Conservation (phyloP, 1,140 invertebrate genomes). For the Lordiphosa clarofinis region DNA sequence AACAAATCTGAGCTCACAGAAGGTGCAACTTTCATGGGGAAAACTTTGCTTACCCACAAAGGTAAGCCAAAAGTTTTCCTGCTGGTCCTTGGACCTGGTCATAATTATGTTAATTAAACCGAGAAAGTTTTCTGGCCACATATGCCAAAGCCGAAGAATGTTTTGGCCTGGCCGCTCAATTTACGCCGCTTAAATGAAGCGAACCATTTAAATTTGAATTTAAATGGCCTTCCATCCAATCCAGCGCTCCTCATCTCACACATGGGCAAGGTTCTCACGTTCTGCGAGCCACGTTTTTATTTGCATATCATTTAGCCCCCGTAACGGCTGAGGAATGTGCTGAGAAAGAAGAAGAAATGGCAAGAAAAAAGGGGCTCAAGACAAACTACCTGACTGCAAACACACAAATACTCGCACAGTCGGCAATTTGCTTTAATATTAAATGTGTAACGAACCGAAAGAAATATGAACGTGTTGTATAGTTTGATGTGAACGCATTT, state of each 20-base stretch:
- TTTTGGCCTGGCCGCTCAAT: slow-evolving; percentile 13
- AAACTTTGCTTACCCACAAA: slow-evolving; percentile 29
- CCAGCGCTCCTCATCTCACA: not conserved
- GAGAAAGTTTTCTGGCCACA: slow-evolving; percentile 30
- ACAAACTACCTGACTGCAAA: slow-evolving; percentile 52
- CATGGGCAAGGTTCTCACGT: slow-evolving; percentile 22
- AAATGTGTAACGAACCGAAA: slow-evolving; percentile 74
- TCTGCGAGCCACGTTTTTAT: slow-evolving; percentile 59
- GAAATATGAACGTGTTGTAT: slow-evolving; percentile 71
- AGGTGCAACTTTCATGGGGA: slow-evolving; percentile 27
- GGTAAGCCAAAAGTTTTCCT: slow-evolving; percentile 24
- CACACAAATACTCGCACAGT: slow-evolving; percentile 26
- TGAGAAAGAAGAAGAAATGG: slow-evolving; percentile 19
- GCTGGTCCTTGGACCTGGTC: slow-evolving; percentile 11
- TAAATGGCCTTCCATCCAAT: slow-evolving; percentile 42
- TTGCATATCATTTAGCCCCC: slow-evolving; percentile 70
- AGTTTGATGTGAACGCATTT: slow-evolving; percentile 73
- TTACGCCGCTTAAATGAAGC: slow-evolving; percentile 56
- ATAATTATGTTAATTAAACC: slow-evolving; percentile 71
- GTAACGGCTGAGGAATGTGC: slow-evolving; percentile 50
- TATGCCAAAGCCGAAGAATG: slow-evolving; percentile 17
- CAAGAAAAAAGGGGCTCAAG: slow-evolving; percentile 34
- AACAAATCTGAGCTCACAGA: slow-evolving; percentile 2
- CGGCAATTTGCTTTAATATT: slow-evolving; percentile 77
- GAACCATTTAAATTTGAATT: slow-evolving; percentile 72